Base-by-base conservation (phyloP, 2,113 vertebrate species). In the Ictalurus furcatus region DNA sequence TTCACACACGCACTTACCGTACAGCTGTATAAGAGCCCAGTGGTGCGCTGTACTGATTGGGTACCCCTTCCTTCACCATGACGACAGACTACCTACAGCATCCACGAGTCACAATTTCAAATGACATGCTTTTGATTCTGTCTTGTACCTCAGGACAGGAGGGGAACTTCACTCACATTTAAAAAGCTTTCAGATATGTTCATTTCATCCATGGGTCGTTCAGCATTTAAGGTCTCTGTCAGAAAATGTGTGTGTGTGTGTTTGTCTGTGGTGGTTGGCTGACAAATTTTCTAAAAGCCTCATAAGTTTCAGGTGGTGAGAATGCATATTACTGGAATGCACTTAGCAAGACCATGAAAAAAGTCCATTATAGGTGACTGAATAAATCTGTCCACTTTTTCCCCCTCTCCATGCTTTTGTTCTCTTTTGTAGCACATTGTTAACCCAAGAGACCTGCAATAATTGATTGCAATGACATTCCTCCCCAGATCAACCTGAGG, bases 41-140 rank as follows among this genome's bases (percentile, higher is more conserved):
- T 52, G 63, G 80, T 71, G 54, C 23, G 25, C 48, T 84, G 54
- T 48, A 40, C 30, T 74, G 87, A 73, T 58, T 84, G 79, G 65
- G 14, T 83, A 67, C 21, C 54, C 14, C n/a, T 61, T 71, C 30
- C 21, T 88, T 71, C 34, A 56, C 4, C 44, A 81, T 56, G 76
- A 82, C 30, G 69, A 30, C 63, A 83, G 87, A 37, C 63, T 71
- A 37, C 79, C 65, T 19, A n/a, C 67, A 59, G 65, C 37, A 52
- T 54, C 65, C 37, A 73, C 6, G 3, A 73, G 23, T 59, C 48
- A 25, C 30, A 37, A n/a, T 67, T 71, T 73, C 83, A 83, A 88
- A 73, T 74, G 54, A 2, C 52, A 61, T 23, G n/a, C 8, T 44
- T 48, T 71, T 73, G 37, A 71, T 37, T 58, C 65, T 21, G 16